Evolutionary conservation across 2,888 invertebrate genomes (phyloP).

Genomic region (Tuberolachnus salignus): DNA sequence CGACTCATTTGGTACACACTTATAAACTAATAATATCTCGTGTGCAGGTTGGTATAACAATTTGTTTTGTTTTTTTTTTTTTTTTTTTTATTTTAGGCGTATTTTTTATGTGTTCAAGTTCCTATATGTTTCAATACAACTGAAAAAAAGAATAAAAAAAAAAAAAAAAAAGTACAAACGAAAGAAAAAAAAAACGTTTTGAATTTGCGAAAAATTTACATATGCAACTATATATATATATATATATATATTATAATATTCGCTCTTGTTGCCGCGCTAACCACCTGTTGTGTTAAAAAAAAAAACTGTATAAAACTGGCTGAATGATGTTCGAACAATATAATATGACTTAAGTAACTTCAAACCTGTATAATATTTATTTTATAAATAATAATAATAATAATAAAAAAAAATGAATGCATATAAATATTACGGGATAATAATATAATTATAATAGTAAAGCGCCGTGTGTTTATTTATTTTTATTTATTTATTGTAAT

Average conservation of each 20-base stretch:
- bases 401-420: too few species aligned
- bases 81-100: conserved; percentile 27
- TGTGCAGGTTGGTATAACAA: background rate
- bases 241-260: conserved; percentile 23
- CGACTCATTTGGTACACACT: background rate
- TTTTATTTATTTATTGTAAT: conserved; percentile 43
- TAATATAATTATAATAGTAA: conserved; percentile 38
- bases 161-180: conserved; percentile 37
- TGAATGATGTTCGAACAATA: conserved; percentile 40
- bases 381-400: too few species aligned
- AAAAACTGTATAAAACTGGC: conserved; percentile 25
- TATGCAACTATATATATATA: conserved; percentile 12
- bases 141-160: conserved; percentile 11
- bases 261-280: background rate
- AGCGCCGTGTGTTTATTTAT: conserved; percentile 33
- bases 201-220: conserved; percentile 1
- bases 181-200: conserved; percentile 34
- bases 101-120: conserved; percentile 48
- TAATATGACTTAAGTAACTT: conserved; percentile 24
- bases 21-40: background rate
- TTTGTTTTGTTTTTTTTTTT: background rate
- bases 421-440: conserved; percentile 29
- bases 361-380: conserved; percentile 4
- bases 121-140: conserved; percentile 40
- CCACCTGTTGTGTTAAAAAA: conserved; percentile 13